Evolutionary conservation across 2,888 invertebrate genomes (phyloP).

Genomic region (Kuschelorhynchus macadamiae): DNA sequence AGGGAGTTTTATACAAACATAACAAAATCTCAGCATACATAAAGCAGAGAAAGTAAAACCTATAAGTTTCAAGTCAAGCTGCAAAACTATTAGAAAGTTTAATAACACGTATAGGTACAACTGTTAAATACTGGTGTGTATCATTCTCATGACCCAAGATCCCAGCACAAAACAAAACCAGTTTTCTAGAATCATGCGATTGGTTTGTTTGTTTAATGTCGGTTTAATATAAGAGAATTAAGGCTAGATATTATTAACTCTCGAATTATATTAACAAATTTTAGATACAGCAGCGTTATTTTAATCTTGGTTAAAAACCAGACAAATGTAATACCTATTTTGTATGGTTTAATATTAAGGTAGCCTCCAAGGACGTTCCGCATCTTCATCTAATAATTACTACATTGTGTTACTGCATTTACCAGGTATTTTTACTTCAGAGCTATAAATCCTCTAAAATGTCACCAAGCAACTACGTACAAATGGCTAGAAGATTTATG

Average conservation of each 20-base stretch:
- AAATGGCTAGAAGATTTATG: slow-evolving; percentile 30
- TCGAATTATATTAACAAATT: too few relatives aligned
- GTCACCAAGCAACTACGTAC: slow-evolving; percentile 11
- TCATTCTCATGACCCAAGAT: background rate
- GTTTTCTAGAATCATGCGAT: background rate
- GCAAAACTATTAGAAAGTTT: slow-evolving; percentile 1
- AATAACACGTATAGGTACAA: background rate
- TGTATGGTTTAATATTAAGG: too few relatives aligned
- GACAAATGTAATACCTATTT: too few relatives aligned
- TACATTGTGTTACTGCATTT: background rate
- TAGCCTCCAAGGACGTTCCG: background rate
- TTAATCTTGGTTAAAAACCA: too few relatives aligned
- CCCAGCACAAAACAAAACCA: background rate
- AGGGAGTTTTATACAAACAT: too few relatives aligned
- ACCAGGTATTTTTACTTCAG: slow-evolving; percentile 18
- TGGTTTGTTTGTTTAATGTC: background rate
- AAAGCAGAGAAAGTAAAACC: slow-evolving; percentile 15
- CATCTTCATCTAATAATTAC: slow-evolving; percentile 19
- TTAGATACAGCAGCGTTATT: too few relatives aligned
- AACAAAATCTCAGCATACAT: background rate
- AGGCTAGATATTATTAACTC: too few relatives aligned
- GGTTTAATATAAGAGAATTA: too few relatives aligned
- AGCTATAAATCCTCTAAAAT: slow-evolving; percentile 20
- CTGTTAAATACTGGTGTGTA: slow-evolving; percentile 1
- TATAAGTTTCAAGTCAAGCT: slow-evolving; percentile 10